Evolutionary conservation across 2,797 vertebrate genomes (phyloP), one percentile per base, ranked within the genome.

Genomic region (Cygnus olor): DNA sequence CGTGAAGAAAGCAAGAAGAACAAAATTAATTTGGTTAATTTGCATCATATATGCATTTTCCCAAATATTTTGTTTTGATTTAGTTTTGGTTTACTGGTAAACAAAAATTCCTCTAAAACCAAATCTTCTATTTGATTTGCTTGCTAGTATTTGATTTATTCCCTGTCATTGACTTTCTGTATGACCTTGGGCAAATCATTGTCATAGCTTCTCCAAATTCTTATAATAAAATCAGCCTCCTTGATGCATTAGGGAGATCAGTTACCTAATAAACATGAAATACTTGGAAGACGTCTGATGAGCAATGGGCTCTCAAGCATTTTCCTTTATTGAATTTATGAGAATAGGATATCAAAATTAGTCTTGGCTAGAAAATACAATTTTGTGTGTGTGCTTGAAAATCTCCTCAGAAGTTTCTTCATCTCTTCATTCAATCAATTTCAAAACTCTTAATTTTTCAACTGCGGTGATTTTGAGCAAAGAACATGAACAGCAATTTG

Each of bases 181-280:
- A 69, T 84, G 94, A 96, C 90, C 89, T 87, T 94, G 82, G 88
- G 85, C 81, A 82, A 94, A 71, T 88, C 44, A 42, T 90, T 95
- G 69, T 71, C 93, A 49, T 18, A 86, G 94, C 56, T 84, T 88
- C 69, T 93, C 47, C 69, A 69, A 61, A 79, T 32, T 44, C 58
- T 77, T 64, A 42, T 92, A 93, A 97, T 91, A 89, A 94, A 95
- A 94, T 97, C 80, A 89, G 40, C 11, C 45, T 89, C 56, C 56
- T 76, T 84, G 82, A 73, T 93, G 82, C 85, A 84, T 95, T 94
- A 89, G 88, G 93, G 82, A 96, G 89, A 89, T 91, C 12, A 4
- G 66, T 91, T 96, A 88, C 91, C 93, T 88, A 93, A 92, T 94
- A 95, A 96, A 95, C 88, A 63, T 57, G 11, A 91, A 92, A 86